Evolutionary conservation across 2,888 invertebrate genomes (phyloP), one percentile per base, ranked within the genome.

Genomic region (Xestoiulus laeticollis): DNA sequence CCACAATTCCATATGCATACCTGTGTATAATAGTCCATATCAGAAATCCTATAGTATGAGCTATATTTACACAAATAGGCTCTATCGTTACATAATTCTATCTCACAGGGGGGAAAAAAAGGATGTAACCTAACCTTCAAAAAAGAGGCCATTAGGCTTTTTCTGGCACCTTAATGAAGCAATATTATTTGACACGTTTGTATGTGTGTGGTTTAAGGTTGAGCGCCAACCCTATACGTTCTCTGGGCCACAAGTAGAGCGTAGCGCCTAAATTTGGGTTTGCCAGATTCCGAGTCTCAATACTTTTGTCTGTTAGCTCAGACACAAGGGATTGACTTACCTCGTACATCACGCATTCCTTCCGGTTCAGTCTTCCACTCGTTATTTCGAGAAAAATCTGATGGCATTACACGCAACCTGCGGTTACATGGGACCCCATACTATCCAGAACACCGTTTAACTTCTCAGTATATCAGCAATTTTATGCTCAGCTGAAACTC

Each of bases 81-180:
- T 38, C 38, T 38, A 38, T 38, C 1, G 38, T 38, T 38, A 1
- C 38, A 38, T 38, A 38, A 38, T 22, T 19, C 68, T 1, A 2
- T 68, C 0, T 8, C 5, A 22, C 4, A 22, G 5, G 1, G 12
- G 5, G 1, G 12, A 68, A 68, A 26, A 26, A 68, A 22, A 1
- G n/a, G 22, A 68, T 68, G 68, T 68, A 68, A 68, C 68, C 68
- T 68, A 68, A 68, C 68, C 68, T 68, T 68, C 68, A 68, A 68
- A 68, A 59, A 68, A 68, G 68, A 68, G 68, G 26, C 68, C 68
- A 68, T 68, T 68, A 68, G 26, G 68, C 68, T 68, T 68, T 68
- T 68, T 68, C 68, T 68, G 68, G 68, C 68, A 68, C 68, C 68
- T 68, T 68, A 68, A 68, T 68, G 68, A 68, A 68, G 68, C 68